Evolutionary conservation across 2,113 vertebrate genomes (phyloP).

Genomic region (Pelecanus crispus): DNA sequence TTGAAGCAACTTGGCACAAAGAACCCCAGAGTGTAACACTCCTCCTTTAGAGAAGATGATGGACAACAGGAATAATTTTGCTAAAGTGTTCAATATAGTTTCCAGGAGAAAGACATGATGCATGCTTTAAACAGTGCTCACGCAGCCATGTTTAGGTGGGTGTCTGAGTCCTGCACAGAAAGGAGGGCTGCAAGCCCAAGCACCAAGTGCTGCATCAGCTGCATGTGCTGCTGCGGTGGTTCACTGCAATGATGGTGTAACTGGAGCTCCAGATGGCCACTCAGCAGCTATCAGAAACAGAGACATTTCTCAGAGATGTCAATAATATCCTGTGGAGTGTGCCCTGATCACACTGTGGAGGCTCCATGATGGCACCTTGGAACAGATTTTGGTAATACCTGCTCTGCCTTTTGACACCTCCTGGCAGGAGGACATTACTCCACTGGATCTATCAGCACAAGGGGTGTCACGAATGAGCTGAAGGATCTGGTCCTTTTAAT

Average conservation of each 20-base stretch:
- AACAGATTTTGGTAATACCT: neutral
- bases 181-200: neutral
- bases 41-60: neutral
- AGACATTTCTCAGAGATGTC: neutral
- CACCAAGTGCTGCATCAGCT: neutral
- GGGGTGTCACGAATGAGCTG: neutral
- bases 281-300: neutral
- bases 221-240: accelerated
- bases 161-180: neutral
- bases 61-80: neutral
- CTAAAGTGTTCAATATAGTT: neutral
- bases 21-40: neutral
- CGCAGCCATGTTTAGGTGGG: neutral
- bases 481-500: neutral
- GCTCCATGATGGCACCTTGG: neutral
- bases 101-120: neutral
- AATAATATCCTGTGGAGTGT: neutral
- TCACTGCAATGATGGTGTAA: neutral
- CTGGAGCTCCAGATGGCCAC: neutral
- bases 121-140: neutral
- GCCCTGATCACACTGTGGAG: accelerated
- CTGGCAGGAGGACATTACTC: no score
- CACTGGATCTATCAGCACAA: neutral
- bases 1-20: neutral
- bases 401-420: neutral